phyloP scores from a whole-genome alignment of 2,888 invertebrate species.

The Sialis lutaria region DNA sequence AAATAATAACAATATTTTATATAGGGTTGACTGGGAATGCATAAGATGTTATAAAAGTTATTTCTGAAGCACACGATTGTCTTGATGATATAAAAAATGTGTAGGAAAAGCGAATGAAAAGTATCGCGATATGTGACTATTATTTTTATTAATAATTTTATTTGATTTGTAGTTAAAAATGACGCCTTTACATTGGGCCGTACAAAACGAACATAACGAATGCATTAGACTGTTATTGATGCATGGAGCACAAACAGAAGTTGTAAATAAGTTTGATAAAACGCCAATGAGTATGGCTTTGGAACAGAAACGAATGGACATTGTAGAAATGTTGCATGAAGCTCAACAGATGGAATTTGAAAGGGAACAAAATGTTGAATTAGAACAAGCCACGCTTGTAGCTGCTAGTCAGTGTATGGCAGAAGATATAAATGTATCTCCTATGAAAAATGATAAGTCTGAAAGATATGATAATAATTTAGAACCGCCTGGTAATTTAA shows the following conservation, averaged over 20 bases:
- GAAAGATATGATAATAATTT: neutral
- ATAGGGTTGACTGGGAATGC: too few species aligned
- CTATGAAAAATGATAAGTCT: neutral
- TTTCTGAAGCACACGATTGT: constrained; percentile 36
- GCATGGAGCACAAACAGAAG: constrained; percentile 51
- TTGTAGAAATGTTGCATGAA: constrained; percentile 36
- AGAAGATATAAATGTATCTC: neutral
- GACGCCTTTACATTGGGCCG: constrained; percentile 93
- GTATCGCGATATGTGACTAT: constrained; percentile 6
- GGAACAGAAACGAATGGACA: constrained; percentile 43
- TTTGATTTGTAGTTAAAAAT: constrained; percentile 44
- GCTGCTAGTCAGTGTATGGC: constrained; percentile 1
- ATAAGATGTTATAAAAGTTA: too few species aligned
- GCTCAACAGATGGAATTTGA: constrained; percentile 24
- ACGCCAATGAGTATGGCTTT: constrained; percentile 48
- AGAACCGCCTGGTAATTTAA: neutral
- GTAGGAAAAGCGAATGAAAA: constrained; percentile 63
- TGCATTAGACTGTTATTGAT: constrained; percentile 52
- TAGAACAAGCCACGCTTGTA: constrained; percentile 4
- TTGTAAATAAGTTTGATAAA: constrained; percentile 55
- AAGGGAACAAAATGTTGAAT: constrained; percentile 11
- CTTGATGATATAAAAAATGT: constrained; percentile 51
- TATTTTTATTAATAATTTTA: neutral
- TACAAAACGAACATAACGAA: constrained; percentile 56
- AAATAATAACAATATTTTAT: too few species aligned